Base-by-base conservation (phyloP, 2,797 vertebrate species). In the Pangasius djambal region DNA sequence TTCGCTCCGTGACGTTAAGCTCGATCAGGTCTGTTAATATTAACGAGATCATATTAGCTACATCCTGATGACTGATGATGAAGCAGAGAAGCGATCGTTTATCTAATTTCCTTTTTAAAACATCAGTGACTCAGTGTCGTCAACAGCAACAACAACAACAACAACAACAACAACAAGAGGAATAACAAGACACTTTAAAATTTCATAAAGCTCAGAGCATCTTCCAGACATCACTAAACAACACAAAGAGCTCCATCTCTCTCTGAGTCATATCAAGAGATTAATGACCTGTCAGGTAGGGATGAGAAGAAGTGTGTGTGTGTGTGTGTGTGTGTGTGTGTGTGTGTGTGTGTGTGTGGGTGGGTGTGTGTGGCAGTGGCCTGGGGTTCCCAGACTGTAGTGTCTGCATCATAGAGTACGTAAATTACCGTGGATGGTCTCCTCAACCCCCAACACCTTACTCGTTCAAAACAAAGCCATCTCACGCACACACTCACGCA, bases 351-450 rank as follows among this genome's bases (percentile, higher is more conserved):
- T 86, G 83, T 72, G 82, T 67, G 89, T 88, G 86, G 86, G 86
- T 88, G 81, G 83, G 86, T 81, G 91, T 82, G 86, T 86, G 87
- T 87, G 88, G 72, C 72, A 82, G 91, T 92, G 95, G 94, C 94
- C 94, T 92, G 92, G 93, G 93, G 94, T 94, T 93, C 89, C 89
- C 86, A 57, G 81, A 69, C 89, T 85, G 86, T 70, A 88, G 86
- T 87, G 70, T 89, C 85, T 88, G 83, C 95, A 95, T 90, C 96
- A 95, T 67, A 86, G 94, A 93, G 94, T 93, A 95, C 94, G 94
- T 97, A 95, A 97, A 97, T 97, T 96, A 97, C 96, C 96, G 94
- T 97, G 94, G 93, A 90, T 89, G 87, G 87, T 90, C 55, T 34
- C 25, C 88, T 88, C 92, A 89, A 90, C 91, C 88, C 86, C 92